Evolutionary conservation across 2,888 invertebrate species (phyloP).

Genomic region (Beris morrisii): DNA sequence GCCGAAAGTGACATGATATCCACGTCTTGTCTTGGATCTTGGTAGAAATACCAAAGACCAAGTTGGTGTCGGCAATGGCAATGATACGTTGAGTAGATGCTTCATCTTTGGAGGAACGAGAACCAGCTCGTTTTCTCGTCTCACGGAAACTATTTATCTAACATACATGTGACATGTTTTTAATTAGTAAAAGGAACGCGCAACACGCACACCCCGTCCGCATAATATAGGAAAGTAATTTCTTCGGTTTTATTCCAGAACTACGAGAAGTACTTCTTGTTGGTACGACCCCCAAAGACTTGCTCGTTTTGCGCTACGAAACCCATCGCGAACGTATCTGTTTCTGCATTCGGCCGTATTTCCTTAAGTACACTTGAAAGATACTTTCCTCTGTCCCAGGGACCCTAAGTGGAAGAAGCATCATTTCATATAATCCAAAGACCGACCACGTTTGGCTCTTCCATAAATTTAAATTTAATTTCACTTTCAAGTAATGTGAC

Average conservation of each 20-base stretch:
- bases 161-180: slow-evolving; percentile 27
- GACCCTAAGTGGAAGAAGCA: not conserved
- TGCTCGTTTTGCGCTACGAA: no score
- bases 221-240: no score
- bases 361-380: slow-evolving; percentile 4
- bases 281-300: no score
- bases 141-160: slow-evolving; percentile 23
- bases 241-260: no score
- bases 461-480: slow-evolving; percentile 39
- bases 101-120: not conserved
- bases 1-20: no score
- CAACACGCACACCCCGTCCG: no score
- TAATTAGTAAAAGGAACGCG: slow-evolving; percentile 22
- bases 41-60: not conserved
- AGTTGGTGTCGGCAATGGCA: not conserved
- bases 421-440: not conserved
- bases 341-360: no score
- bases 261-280: no score
- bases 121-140: slow-evolving; percentile 10
- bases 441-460: slow-evolving; percentile 4
- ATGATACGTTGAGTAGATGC: not conserved
- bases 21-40: not conserved
- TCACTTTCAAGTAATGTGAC: slow-evolving; percentile 37
- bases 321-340: no score
- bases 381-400: not conserved